Evolutionary conservation across 2,797 vertebrate species (phyloP).

Genomic region (Rhadinocentrus ornatus): DNA sequence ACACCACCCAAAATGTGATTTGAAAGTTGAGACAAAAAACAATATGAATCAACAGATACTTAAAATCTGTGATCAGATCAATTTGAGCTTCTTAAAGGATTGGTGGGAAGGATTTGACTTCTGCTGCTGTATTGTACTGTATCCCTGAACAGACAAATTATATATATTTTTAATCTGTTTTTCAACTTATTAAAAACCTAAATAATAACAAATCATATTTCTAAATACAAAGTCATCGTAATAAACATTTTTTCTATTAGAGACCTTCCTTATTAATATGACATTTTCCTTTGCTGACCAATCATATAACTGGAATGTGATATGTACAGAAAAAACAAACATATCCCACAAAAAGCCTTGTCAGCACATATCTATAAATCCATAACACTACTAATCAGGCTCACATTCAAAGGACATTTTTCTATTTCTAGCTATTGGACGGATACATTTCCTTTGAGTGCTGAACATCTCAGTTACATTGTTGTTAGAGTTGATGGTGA

Average conservation of each 20-base stretch:
- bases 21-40: background rate
- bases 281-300: slow-evolving; percentile 69
- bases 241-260: slow-evolving; percentile 39
- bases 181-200: background rate
- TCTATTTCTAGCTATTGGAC: slow-evolving; percentile 55
- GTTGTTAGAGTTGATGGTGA: slow-evolving; percentile 19
- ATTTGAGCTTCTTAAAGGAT: background rate
- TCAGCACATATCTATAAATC: slow-evolving; percentile 67
- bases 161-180: background rate
- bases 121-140: background rate
- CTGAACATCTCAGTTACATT: slow-evolving; percentile 52
- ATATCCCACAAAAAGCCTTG: slow-evolving; percentile 41
- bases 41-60: background rate
- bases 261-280: slow-evolving; percentile 60
- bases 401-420: slow-evolving; percentile 58
- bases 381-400: slow-evolving; percentile 57
- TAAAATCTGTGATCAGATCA: background rate
- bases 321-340: slow-evolving; percentile 52
- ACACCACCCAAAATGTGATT: background rate
- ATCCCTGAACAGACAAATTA: background rate
- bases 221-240: background rate
- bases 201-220: background rate
- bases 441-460: slow-evolving; percentile 47
- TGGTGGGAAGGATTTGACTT: background rate
- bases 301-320: slow-evolving; percentile 59